A percentile compares a stretch with the other conserved stretches of the same genome.
These are phyloP conservation scores for Gadus chalcogrammus DNA, from an alignment of 2,113 vertebrate genomes.

Conservation along the genomic window DNA sequence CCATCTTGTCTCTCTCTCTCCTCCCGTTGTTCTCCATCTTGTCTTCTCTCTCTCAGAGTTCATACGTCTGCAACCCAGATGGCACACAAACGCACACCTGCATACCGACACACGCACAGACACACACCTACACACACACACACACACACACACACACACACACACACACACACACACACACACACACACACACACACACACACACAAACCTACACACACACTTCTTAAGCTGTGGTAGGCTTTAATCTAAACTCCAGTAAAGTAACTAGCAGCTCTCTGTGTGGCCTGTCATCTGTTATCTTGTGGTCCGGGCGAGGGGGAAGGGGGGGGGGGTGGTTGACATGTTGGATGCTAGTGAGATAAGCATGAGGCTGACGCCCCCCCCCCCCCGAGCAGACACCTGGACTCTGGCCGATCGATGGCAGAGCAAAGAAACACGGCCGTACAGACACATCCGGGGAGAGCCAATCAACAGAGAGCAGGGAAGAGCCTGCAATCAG, in stretches of 20 bases:
- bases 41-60: not conserved
- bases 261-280: too few species aligned
- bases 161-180: not conserved
- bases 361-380: too few species aligned
- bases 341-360: too few species aligned
- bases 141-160: not conserved
- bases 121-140: not conserved
- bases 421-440: constrained; percentile 44
- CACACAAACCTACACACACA: not conserved
- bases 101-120: not conserved
- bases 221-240: too few species aligned
- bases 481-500: too few species aligned
- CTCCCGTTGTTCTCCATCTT: not conserved
- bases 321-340: too few species aligned
- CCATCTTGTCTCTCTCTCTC: not conserved
- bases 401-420: constrained; percentile 69
- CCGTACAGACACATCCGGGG: constrained; percentile 29
- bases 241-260: too few species aligned
- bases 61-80: too few species aligned
- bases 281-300: not conserved
- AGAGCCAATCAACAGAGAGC: not conserved
- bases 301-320: too few species aligned
- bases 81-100: constrained; percentile 10
- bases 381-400: constrained; percentile 20
- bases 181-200: constrained; percentile 1